Base-by-base conservation (phyloP, 1,140 invertebrate species). In the Drosophila eugracilis region DNA sequence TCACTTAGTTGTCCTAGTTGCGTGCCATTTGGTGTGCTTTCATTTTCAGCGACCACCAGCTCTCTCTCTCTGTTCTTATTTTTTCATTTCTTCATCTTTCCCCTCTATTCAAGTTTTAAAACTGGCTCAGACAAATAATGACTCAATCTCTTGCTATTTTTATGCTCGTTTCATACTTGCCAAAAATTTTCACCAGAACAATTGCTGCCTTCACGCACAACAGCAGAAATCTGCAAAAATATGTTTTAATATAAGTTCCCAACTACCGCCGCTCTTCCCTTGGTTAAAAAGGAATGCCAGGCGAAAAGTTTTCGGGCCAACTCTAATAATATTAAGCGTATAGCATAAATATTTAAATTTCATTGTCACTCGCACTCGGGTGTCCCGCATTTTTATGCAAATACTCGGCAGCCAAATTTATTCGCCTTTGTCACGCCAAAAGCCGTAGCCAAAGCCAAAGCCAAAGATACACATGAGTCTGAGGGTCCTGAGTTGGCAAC, bases 261-360 rank as follows among this genome's bases (percentile, higher is more conserved):
- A n/a, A n/a, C n/a, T n/a, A n/a, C n/a, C n/a, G n/a, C n/a, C 12
- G 26, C 15, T 32, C 54, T 39, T 10, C 30, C 10, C 10, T 15
- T 9, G 45, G 26, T 19, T 30, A 24, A 60, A 49, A 52, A 30
- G 39, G 50, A 49, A 60, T 42, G 28, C 37, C 55, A 41, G n/a
- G 59, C 22, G 36, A 55, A 72, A 74, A 75, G 36, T 59, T 86
- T 88, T 71, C 50, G 48, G 76, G 70, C 58, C 42, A 58, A 81
- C 63, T 89, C 75, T 83, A 88, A 88, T 88, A 88, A 78, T 78
- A 88, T 88, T 88, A 88, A 88, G 84, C 83, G 83, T 88, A 88
- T 88, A 75, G 84, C 84, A 88, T 88, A 88, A 88, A 88, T 88
- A 88, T 88, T 88, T 88, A 88, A 88, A 88, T 88, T 88, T 88